A percentile compares a stretch with the other conserved stretches of the same genome.
Evolutionary conservation across 2,113 vertebrate species (phyloP).

Genomic region (Nanorana parkeri): DNA sequence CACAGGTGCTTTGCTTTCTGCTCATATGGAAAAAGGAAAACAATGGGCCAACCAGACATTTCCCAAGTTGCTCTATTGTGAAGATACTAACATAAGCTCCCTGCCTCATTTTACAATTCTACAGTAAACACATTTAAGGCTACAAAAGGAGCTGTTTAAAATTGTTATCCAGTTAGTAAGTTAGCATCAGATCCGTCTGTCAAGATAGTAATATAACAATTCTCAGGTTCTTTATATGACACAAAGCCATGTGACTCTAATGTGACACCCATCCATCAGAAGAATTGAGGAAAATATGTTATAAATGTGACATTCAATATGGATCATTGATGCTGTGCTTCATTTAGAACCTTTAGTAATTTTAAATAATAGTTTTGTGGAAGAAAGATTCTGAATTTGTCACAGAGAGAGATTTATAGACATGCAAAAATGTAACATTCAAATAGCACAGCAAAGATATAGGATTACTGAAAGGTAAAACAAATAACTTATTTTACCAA

Average conservation of each 20-base stretch:
- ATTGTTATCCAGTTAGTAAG: neutral
- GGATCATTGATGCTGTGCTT: slow-evolving; percentile 30
- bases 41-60: no score
- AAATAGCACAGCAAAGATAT: neutral
- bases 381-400: neutral
- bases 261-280: slow-evolving; percentile 36
- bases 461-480: no score
- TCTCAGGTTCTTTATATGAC: neutral
- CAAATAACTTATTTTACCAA: no score
- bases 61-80: no score
- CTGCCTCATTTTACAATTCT: no score
- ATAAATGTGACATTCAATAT: slow-evolving; percentile 46
- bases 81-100: no score
- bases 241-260: neutral
- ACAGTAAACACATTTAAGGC: neutral
- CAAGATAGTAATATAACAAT: slow-evolving; percentile 3
- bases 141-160: neutral
- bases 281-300: slow-evolving; percentile 43
- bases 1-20: no score
- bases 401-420: slow-evolving; percentile 28
- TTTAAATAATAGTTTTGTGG: slow-evolving; percentile 47
- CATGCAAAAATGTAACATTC: neutral
- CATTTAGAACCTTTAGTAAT: neutral
- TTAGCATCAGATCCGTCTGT: slow-evolving; percentile 8
- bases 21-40: no score